A percentile compares a stretch with the other conserved stretches of the same genome.
Conservation (phyloP, 2,888 invertebrate genomes). For the Metellina segmentata region DNA sequence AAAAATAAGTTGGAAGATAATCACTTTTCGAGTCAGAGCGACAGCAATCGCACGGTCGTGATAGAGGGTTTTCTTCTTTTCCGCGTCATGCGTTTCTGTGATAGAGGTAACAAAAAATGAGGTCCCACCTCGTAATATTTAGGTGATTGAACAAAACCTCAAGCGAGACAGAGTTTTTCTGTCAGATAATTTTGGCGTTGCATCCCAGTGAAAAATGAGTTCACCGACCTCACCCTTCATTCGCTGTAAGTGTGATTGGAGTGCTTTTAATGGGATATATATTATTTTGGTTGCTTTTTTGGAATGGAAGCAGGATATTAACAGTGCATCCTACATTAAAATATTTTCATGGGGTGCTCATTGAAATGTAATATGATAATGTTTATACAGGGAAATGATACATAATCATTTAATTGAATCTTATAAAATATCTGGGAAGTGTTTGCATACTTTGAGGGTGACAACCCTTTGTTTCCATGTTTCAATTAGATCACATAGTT, state of each 20-base stretch:
- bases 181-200: constrained; percentile 5
- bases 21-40: neutral
- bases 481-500: too few relatives aligned
- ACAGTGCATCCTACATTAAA: too few relatives aligned
- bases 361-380: too few relatives aligned
- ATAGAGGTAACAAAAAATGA: neutral
- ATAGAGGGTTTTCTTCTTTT: neutral
- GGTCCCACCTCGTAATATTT: neutral
- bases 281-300: neutral
- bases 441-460: too few relatives aligned
- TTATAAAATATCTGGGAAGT: too few relatives aligned
- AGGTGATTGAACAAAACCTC: constrained; percentile 35
- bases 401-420: too few relatives aligned
- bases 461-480: too few relatives aligned
- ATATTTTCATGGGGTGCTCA: too few relatives aligned
- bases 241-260: neutral
- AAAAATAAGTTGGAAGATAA: neutral
- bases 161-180: neutral
- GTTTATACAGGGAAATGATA: too few relatives aligned
- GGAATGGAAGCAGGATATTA: neutral
- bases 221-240: neutral
- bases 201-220: constrained; percentile 1
- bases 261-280: neutral
- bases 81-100: neutral
- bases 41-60: neutral